Evolutionary conservation across 2,797 vertebrate genomes (phyloP), one percentile per base, ranked within the genome.

Genomic region (Neostethus bicornis): DNA sequence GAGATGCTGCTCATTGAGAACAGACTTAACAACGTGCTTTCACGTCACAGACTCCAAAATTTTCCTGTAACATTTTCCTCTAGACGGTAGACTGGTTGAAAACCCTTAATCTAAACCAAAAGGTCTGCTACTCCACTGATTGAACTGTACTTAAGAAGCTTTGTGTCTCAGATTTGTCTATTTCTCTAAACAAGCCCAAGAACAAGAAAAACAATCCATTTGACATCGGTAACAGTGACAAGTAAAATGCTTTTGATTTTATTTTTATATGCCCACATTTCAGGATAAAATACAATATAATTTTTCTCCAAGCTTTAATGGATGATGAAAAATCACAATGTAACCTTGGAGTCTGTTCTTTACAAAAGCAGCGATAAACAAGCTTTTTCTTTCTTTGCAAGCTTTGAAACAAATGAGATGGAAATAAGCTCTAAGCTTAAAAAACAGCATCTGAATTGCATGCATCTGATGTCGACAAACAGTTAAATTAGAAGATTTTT

Each of bases 101-200:
- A n/a, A n/a, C n/a, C n/a, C n/a, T n/a, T 29, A 56, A 23, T 42
- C 26, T 37, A 25, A 45, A 37, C 31, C 29, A 1, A 19, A 43
- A 70, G 60, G 50, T 61, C 38, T 58, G 72, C 66, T 66, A 49
- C 51, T 66, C 41, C 61, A 48, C 58, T 50, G 35, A 62, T 4
- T 13, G 10, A 79, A 52, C 42, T 54, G 21, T 49, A 51, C 42
- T 55, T 60, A n/a, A 26, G 55, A 24, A 38, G 57, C 62, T 60
- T 52, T 80, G 80, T 77, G 50, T 61, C 57, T 50, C 41, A 62
- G 38, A 83, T 76, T 73, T 57, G 20, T 52, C 2, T 14, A 61
- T 64, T 54, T 64, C 51, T 52, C 66, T 66, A 67, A 73, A 82
- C 66, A 80, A 77, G 26, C 31, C 34, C 0, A 7, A 31, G 29